Percentiles rank a stretch among this genome's conserved stretches.
Evolutionary conservation across 2,797 vertebrate genomes (phyloP).

Genomic region (Alauda arvensis): DNA sequence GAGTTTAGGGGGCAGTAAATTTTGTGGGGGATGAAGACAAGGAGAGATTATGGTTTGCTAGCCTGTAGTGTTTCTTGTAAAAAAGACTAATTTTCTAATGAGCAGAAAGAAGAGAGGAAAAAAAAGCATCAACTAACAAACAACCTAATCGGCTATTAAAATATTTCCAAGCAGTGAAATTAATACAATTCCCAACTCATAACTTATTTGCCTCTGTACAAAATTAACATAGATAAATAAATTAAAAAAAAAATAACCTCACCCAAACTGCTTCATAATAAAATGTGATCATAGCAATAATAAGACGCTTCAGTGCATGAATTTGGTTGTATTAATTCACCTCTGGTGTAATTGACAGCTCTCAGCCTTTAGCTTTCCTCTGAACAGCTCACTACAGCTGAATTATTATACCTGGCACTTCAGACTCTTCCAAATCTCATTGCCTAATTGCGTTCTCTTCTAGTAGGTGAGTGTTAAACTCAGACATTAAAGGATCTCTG

Average conservation of each 20-base stretch:
- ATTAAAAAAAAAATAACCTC: slow-evolving; percentile 62
- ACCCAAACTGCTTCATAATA: slow-evolving; percentile 69
- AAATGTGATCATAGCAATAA: slow-evolving; percentile 64
- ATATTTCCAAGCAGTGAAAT: slow-evolving; percentile 68
- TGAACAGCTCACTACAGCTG: slow-evolving; percentile 37
- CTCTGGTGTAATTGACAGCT: slow-evolving; percentile 63
- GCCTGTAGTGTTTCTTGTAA: neutral
- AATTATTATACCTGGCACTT: slow-evolving; percentile 63
- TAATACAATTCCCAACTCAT: slow-evolving; percentile 70
- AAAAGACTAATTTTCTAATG: slow-evolving; percentile 35
- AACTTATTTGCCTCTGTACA: slow-evolving; percentile 66
- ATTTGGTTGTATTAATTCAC: slow-evolving; percentile 69
- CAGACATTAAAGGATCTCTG: slow-evolving; percentile 66
- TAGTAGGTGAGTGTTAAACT: slow-evolving; percentile 60
- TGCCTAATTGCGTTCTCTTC: slow-evolving; percentile 62
- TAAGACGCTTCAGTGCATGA: slow-evolving; percentile 55
- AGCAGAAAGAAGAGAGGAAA: neutral
- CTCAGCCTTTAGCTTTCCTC: slow-evolving; percentile 60
- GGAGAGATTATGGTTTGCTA: neutral
- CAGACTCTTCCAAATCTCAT: slow-evolving; percentile 56
- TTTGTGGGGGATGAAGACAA: neutral
- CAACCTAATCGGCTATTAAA: slow-evolving; percentile 39
- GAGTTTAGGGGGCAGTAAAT: neutral
- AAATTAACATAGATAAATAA: slow-evolving; percentile 78
- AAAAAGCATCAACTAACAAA: neutral